Percentiles rank a stretch among this genome's conserved stretches.
Evolutionary conservation across 2,797 vertebrate genomes (phyloP).

Genomic region (Aplochiton taeniatus): DNA sequence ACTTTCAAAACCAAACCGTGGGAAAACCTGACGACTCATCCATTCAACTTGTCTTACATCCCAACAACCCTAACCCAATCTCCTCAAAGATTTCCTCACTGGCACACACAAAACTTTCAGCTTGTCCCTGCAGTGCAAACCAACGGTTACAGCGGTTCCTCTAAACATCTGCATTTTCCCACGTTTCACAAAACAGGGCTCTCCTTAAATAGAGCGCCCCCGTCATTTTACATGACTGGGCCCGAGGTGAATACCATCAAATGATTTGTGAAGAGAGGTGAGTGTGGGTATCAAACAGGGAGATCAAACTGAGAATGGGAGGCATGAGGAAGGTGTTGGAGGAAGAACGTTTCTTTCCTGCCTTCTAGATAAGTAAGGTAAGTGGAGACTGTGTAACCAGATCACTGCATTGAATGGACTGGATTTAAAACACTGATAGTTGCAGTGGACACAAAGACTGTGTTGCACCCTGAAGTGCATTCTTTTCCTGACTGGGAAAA

Average conservation of each 20-base stretch:
- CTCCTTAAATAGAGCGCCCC: constrained; percentile 47
- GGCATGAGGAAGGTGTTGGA: constrained; percentile 38
- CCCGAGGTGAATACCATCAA: constrained; percentile 61
- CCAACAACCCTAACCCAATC: constrained; percentile 11
- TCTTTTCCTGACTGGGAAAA: neutral
- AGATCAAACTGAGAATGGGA: constrained; percentile 36
- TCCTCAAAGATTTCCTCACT: constrained; percentile 7
- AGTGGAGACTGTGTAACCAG: constrained; percentile 36
- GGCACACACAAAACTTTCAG: constrained; percentile 45
- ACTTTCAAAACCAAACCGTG: constrained; percentile 16
- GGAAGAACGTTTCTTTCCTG: constrained; percentile 54
- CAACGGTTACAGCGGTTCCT: constrained; percentile 32
- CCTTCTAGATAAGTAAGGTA: constrained; percentile 53
- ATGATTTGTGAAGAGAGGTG: constrained; percentile 50
- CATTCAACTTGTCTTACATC: constrained; percentile 31
- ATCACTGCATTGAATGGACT: neutral
- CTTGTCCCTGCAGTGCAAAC: constrained; percentile 44
- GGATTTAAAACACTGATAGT: constrained; percentile 50
- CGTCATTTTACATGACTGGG: constrained; percentile 39
- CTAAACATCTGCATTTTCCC: constrained; percentile 59
- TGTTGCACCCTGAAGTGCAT: neutral
- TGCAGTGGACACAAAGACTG: constrained; percentile 12
- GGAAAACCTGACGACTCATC: constrained; percentile 51
- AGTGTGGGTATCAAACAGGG: constrained; percentile 57
- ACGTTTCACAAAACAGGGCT: constrained; percentile 40